Base-by-base conservation (phyloP, 2,797 vertebrate species). In the Poeciliopsis gracilis region DNA sequence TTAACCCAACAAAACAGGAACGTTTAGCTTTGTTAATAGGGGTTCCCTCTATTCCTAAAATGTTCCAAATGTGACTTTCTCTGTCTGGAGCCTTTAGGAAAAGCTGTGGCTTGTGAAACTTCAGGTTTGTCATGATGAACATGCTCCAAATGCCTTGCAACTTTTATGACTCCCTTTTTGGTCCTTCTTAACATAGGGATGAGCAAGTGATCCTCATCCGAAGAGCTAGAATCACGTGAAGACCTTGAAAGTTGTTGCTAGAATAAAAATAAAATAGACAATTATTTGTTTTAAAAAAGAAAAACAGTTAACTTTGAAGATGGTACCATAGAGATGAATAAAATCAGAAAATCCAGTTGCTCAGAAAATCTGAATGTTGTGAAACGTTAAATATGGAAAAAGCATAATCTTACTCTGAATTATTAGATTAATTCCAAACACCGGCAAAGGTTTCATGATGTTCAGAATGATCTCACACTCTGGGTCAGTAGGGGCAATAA, bases 21-120 rank as follows among this genome's bases (percentile, higher is more conserved):
- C 25, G 70, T 46, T 67, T 69, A 45, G 66, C 51, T 55, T 73
- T 1, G 5, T 38, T 38, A 38, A 38, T 38, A 38, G 36, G 36
- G 36, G 75, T 85, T 87, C 2, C 79, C 77, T 15, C 16, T 80
- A 4, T 85, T 86, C 73, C 80, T 47, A 7, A 84, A 55, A 66
- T 77, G 45, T 55, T 84, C 82, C 63, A 86, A 5, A 23, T 78
- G 61, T 51, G 78, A 63, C 15, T 55, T 8, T 82, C 81, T 83
- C 66, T 87, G 55, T 16, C 77, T 89, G 2, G 83, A 87, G 8
- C 72, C 30, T 76, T 87, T 84, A 18, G 70, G 61, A 11, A 82
- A 82, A 2, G 74, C 67, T 2, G 69, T 0, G 36, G 79, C 81
- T 36, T 0, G 8, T 30, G 70, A 75, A 53, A 87, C 83, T 1